Evolutionary conservation across 2,113 vertebrate species (phyloP).

Genomic region (Labeo rohita): DNA sequence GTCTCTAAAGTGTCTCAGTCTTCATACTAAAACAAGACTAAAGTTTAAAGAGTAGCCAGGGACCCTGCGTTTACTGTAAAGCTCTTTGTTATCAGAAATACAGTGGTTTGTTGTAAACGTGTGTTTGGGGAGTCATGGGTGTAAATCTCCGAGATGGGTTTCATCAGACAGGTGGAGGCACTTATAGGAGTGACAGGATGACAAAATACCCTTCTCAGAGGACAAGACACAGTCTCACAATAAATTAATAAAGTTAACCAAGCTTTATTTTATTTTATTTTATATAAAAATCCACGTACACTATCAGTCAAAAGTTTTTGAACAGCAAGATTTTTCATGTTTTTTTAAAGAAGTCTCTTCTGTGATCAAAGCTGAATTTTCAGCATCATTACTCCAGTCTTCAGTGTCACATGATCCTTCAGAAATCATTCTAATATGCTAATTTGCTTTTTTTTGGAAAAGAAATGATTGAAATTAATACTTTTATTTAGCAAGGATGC

Average conservation of each 20-base stretch:
- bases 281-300: no score
- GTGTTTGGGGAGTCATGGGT: slow-evolving; percentile 41
- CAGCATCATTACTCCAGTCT: no score
- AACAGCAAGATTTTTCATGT: no score
- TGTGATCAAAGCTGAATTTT: no score
- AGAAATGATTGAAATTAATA: no score
- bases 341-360: no score
- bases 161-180: background rate
- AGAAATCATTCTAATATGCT: no score
- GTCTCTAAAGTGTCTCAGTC: background rate
- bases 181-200: slow-evolving; percentile 23
- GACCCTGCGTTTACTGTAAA: slow-evolving; percentile 64
- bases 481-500: no score
- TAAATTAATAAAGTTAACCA: background rate
- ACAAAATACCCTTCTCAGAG: slow-evolving; percentile 18
- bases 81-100: slow-evolving; percentile 59
- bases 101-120: slow-evolving; percentile 49
- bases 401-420: no score
- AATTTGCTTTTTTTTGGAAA: no score
- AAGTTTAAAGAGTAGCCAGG: slow-evolving; percentile 67
- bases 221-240: background rate
- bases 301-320: no score
- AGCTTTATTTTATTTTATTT: background rate
- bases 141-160: slow-evolving; percentile 53
- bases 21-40: slow-evolving; percentile 60